Base-by-base conservation (phyloP, 2,797 vertebrate genomes). In the Megalops cyprinoides region DNA sequence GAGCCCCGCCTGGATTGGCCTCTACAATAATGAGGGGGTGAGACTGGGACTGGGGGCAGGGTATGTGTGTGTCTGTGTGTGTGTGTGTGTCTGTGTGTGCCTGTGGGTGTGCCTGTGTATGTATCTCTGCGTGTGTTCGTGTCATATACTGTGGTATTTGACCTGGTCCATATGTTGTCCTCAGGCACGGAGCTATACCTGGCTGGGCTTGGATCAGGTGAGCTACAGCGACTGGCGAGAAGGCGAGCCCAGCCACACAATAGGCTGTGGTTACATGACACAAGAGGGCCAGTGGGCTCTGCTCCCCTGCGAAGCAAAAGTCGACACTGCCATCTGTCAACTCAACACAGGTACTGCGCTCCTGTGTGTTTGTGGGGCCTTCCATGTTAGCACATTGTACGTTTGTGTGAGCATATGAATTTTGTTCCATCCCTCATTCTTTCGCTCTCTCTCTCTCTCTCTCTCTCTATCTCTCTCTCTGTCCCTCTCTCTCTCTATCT, bases 251-350 rank as follows among this genome's bases (percentile, higher is more conserved):
- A 95, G 93, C 86, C 94, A 93, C 51, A 75, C 92, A 7, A 81
- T 92, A 0, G 97, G 97, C 78, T 99, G 98, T 15, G 94, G 95
- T 90, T 96, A 96, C 85, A 94, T 99, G 96, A 96, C 96, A 0
- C 83, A 48, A 0, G 92, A 92, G 0, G 98, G 98, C 44, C 92
- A 92, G 62, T 99, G 98, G 98, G 94, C 91, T 55, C 95, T 94
- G 12, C 90, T 93, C 7, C 82, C 88, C 84, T 99, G 97, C 0
- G 93, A 97, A 55, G 88, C 88, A 80, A 97, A 96, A 90, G 81
- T 98, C 81, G 94, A 96, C 7, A 95, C 96, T 4, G 96, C 95
- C 18, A 95, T 98, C 89, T 99, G 98, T 89, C 94, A 96, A 81
- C 89, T 94, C 37, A 91, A 86, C 82, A 37, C 86, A 77, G 96